Percentiles rank a stretch among this genome's conserved stretches.
These are phyloP conservation scores for Troides oblongomaculatus DNA, from an alignment of 2,888 invertebrate species.

Conservation along the genomic window DNA sequence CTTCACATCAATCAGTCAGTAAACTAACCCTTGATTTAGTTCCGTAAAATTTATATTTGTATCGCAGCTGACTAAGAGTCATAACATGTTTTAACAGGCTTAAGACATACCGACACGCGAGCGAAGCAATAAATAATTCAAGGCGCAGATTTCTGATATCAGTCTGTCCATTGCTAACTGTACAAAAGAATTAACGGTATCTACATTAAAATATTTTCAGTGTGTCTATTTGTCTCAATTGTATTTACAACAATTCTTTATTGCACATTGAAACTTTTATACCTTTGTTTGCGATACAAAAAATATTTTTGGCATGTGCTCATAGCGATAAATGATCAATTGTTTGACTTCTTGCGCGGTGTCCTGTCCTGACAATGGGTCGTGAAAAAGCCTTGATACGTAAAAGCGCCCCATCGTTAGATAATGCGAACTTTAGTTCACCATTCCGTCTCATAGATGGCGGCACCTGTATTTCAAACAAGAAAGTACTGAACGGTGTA, in stretches of 20 bases:
- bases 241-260: slow-evolving; percentile 18
- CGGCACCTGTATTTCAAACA: neutral
- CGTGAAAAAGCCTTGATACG: slow-evolving; percentile 19
- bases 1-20: too few species aligned
- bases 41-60: slow-evolving; percentile 35
- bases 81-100: slow-evolving; percentile 16
- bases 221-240: slow-evolving; percentile 16
- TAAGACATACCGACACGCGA: slow-evolving; percentile 25
- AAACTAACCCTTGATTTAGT: neutral
- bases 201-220: slow-evolving; percentile 27
- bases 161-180: slow-evolving; percentile 9
- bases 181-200: slow-evolving; percentile 24
- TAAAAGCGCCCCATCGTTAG: slow-evolving; percentile 14
- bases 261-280: slow-evolving; percentile 14
- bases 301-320: slow-evolving; percentile 21
- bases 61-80: neutral
- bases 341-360: slow-evolving; percentile 21
- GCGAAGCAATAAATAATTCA: slow-evolving; percentile 27
- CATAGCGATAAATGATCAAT: slow-evolving; percentile 23
- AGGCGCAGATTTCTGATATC: slow-evolving; percentile 20
- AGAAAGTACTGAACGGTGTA: neutral
- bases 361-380: slow-evolving; percentile 18
- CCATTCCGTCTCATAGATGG: slow-evolving; percentile 20
- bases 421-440: slow-evolving; percentile 1
- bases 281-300: slow-evolving; percentile 12